Percentiles rank a stretch among this genome's conserved stretches.
Evolutionary conservation across 2,113 vertebrate species (phyloP).

Genomic region (Eira barbara): DNA sequence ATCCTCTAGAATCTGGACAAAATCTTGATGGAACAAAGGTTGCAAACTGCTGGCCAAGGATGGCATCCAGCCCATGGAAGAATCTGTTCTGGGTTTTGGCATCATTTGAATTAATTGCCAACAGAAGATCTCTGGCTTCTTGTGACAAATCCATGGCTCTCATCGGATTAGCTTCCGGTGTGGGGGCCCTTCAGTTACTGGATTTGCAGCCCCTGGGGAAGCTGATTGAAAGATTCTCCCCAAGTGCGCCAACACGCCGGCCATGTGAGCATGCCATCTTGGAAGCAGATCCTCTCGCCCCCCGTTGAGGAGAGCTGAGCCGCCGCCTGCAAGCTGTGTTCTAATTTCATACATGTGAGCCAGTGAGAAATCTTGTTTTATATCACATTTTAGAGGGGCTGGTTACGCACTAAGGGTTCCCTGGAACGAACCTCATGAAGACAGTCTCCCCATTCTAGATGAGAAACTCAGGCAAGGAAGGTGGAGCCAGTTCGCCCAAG

Average conservation of each 20-base stretch:
- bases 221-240: neutral
- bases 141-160: neutral
- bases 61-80: neutral
- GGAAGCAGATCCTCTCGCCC: neutral
- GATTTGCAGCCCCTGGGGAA: neutral
- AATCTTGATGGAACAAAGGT: neutral
- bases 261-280: neutral
- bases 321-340: neutral
- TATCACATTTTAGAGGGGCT: neutral
- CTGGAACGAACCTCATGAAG: neutral
- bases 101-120: neutral
- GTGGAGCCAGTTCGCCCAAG: neutral
- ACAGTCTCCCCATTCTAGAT: neutral
- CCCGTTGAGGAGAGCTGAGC: neutral
- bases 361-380: neutral
- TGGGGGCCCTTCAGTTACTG: neutral
- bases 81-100: neutral
- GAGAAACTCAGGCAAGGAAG: neutral
- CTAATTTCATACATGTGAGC: rapidly evolving
- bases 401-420: neutral
- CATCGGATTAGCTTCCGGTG: neutral
- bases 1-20: neutral
- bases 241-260: neutral
- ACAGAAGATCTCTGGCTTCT: neutral
- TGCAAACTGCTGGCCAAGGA: neutral